phyloP scores from a whole-genome alignment of 2,797 vertebrate species.

The Gorsachius magnificus region DNA sequence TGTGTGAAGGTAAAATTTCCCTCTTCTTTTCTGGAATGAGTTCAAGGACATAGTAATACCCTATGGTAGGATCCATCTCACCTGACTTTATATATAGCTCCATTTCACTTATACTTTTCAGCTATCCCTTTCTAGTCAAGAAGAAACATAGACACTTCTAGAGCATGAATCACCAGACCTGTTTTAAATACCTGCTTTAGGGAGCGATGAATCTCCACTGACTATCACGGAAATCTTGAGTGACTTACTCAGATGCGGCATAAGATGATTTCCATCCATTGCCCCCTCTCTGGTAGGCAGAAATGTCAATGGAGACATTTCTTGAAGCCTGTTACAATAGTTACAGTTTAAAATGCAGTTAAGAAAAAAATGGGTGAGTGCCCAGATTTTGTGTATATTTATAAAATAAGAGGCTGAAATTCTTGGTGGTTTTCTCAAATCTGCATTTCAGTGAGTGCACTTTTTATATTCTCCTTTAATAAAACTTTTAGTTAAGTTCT shows the following conservation, averaged over 20 bases:
- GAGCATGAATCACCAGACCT: not conserved
- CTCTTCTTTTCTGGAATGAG: not conserved
- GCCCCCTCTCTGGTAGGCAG: not conserved
- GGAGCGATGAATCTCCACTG: not conserved
- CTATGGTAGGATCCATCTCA: not conserved
- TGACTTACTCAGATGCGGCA: not conserved
- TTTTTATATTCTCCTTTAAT: not conserved
- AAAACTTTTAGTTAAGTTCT: not conserved
- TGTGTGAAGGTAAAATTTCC: not conserved
- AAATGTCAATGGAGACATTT: not conserved
- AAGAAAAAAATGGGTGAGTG: not conserved
- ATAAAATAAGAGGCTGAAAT: not conserved
- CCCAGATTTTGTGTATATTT: not conserved
- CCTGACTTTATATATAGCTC: not conserved
- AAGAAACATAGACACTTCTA: not conserved
- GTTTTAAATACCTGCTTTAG: not conserved
- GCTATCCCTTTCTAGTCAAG: not conserved
- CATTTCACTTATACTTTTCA: not conserved
- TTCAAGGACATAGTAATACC: not conserved
- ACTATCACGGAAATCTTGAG: not conserved
- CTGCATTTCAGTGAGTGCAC: not conserved
- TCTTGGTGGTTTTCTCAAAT: not conserved
- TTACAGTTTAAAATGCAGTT: not conserved
- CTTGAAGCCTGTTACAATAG: not conserved
- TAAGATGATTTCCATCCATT: not conserved